A percentile compares a stretch with the other conserved stretches of the same genome.
Conservation (phyloP, 2,888 invertebrate genomes). For the Schizaphis graminum region DNA sequence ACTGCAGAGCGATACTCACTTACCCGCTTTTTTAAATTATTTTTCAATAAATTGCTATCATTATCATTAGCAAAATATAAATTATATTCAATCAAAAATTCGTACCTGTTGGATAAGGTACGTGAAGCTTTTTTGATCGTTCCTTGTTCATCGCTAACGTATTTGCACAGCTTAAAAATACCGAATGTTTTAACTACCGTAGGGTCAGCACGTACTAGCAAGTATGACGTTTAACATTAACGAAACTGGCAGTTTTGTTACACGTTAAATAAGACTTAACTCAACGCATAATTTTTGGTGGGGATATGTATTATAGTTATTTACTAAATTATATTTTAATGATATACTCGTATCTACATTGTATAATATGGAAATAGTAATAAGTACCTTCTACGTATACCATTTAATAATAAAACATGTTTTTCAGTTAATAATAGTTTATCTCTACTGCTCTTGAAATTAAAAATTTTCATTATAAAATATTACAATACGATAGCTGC, state of each 20-base stretch:
- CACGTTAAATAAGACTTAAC: background rate
- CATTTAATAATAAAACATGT: too few relatives aligned
- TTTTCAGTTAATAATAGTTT: too few relatives aligned
- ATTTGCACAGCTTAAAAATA: background rate
- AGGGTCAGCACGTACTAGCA: background rate
- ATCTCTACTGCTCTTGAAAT: too few relatives aligned
- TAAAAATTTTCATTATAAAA: too few relatives aligned
- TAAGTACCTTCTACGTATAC: too few relatives aligned
- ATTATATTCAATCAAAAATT: background rate
- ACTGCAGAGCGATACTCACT: too few relatives aligned
- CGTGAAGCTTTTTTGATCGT: conserved; percentile 1
- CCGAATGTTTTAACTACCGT: background rate
- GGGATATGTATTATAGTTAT: background rate
- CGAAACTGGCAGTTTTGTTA: conserved; percentile 19
- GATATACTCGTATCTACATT: too few relatives aligned
- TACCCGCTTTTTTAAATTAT: background rate
- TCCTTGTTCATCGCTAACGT: background rate
- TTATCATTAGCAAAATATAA: background rate
- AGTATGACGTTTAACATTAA: background rate
- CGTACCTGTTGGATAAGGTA: conserved; percentile 52
- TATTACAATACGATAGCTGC: too few relatives aligned
- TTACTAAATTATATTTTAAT: background rate
- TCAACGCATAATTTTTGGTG: background rate
- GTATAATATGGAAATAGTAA: too few relatives aligned
- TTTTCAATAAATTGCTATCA: background rate